These are phyloP conservation scores for Epinephelus cyanopodus DNA, from an alignment of 2,113 vertebrate species.

Conservation along the genomic window DNA sequence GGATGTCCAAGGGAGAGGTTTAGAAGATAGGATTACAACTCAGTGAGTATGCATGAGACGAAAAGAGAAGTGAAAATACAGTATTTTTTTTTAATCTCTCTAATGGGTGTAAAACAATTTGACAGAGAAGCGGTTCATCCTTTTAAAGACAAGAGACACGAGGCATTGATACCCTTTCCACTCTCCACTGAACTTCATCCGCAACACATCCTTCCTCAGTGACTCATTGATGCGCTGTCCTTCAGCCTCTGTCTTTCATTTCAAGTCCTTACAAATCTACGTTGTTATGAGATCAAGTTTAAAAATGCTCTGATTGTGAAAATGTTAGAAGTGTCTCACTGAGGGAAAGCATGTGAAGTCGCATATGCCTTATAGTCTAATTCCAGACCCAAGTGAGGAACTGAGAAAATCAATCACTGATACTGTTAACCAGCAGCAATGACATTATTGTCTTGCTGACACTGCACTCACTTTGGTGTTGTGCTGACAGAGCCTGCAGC, in stretches of 20 bases:
- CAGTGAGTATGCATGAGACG: background rate
- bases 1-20: constrained; percentile 19
- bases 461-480: constrained; percentile 43
- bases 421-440: constrained; percentile 55
- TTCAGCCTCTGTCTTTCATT: background rate
- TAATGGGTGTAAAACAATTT: background rate
- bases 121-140: background rate
- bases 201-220: background rate
- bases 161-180: background rate
- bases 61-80: background rate
- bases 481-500: constrained; percentile 26
- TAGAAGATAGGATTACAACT: background rate
- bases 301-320: background rate
- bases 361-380: constrained; percentile 38
- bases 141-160: background rate
- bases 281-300: background rate
- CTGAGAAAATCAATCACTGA: constrained; percentile 55
- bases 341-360: constrained; percentile 34
- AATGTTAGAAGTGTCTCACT: background rate
- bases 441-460: constrained; percentile 54
- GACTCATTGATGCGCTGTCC: background rate
- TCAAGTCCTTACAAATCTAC: background rate
- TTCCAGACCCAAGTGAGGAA: constrained; percentile 48
- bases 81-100: background rate
- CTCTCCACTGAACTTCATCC: background rate